Base-by-base conservation (phyloP, 2,888 invertebrate genomes). In the Parelbella ahira region DNA sequence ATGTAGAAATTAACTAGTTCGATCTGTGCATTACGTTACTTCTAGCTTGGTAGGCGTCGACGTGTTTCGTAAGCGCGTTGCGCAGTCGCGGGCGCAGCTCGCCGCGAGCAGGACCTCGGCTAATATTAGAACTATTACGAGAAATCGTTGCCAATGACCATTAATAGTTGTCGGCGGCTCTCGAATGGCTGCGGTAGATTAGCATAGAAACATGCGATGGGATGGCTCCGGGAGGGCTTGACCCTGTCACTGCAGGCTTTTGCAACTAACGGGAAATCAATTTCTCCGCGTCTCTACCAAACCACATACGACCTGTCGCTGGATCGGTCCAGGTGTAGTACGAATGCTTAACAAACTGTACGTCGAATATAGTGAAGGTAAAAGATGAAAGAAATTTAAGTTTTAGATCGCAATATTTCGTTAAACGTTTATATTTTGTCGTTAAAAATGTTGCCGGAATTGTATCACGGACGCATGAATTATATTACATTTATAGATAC, bases 1-100 rank as follows among this genome's bases (percentile, higher is more conserved):
- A 82, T 77, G 70, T 78, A 80, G 79, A 75, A 82, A 73, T 77
- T 75, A 76, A 82, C 83, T 81, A 84, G 83, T 81, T 80, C 65
- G 64, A 63, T 69, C 65, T 70, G 63, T 73, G 71, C 72, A 54
- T 53, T 50, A 53, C 48, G 51, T 62, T 71, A 62, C 70, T 64
- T 63, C 50, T 58, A 67, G 67, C 68, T 48, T 62, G 71, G 86
- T 84, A 70, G 83, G 86, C 74, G 84, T 73, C 20, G 19, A 43
- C 63, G 55, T 58, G 68, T 83, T 83, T 78, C 78, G 80, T 80
- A 82, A 83, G 68, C 59, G 62, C 63, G 65, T 72, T 76, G 76
- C 76, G 65, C 63, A 56, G 64, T 72, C 71, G 73, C 71, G 65
- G 69, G 73, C 73, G 75, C 68, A 63, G 55, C 49, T 53, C 41